Evolutionary conservation across 1,140 invertebrate genomes (phyloP).

Genomic region (Sesamia nonagrioides): DNA sequence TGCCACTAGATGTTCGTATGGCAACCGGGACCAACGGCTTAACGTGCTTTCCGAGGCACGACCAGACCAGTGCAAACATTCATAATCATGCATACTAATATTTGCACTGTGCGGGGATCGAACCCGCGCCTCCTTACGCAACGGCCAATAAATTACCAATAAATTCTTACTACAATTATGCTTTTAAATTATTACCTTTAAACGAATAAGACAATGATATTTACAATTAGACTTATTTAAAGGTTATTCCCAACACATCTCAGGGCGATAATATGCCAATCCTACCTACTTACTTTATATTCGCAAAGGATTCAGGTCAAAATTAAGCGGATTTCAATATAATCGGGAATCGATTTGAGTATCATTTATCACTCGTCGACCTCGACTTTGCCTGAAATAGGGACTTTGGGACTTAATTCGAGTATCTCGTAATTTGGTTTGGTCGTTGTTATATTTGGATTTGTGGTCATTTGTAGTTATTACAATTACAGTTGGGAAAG

Average conservation of each 20-base stretch:
- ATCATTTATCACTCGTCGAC: slow-evolving; percentile 45
- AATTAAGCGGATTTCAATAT: slow-evolving; percentile 49
- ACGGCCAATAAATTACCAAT: too few species aligned
- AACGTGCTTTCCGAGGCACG: too few species aligned
- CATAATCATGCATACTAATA: too few species aligned
- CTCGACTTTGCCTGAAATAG: slow-evolving; percentile 16
- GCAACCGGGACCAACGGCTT: too few species aligned
- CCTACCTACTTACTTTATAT: slow-evolving; percentile 28
- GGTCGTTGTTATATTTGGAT: not conserved
- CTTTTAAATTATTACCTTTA: not conserved
- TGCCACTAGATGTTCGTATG: too few species aligned
- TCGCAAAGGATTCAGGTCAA: slow-evolving; percentile 37
- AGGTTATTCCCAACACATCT: slow-evolving; percentile 1
- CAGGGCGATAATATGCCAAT: slow-evolving; percentile 10
- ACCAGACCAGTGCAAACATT: too few species aligned
- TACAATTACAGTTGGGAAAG: too few species aligned
- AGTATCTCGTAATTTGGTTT: slow-evolving; percentile 8
- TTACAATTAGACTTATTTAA: slow-evolving; percentile 9
- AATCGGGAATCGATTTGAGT: slow-evolving; percentile 37
- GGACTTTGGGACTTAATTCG: not conserved
- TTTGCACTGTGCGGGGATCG: too few species aligned
- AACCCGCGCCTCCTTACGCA: too few species aligned
- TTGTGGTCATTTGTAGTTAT: not conserved
- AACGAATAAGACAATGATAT: not conserved
- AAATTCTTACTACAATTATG: too few species aligned